Conservation (phyloP, 2,797 vertebrate genomes). For the Falco concolor region DNA sequence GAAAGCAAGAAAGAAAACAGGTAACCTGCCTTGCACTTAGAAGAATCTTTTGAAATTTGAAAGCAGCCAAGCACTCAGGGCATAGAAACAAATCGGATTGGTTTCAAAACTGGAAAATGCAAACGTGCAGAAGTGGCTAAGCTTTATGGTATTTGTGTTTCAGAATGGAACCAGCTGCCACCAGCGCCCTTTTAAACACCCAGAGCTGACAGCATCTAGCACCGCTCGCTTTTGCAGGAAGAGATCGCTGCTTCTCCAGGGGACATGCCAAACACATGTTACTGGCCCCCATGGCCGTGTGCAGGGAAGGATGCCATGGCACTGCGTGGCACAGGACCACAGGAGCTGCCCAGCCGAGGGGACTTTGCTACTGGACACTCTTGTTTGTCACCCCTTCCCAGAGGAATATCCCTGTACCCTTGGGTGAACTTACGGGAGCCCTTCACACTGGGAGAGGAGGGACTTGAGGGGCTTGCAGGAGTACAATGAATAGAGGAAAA, state of each 20-base stretch:
- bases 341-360: neutral
- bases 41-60: neutral
- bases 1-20: neutral
- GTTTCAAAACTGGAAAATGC: neutral
- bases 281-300: fast-evolving
- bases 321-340: neutral
- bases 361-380: neutral
- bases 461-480: neutral
- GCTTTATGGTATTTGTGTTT: neutral
- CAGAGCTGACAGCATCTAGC: neutral
- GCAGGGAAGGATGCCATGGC: fast-evolving
- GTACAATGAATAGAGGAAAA: neutral
- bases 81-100: neutral
- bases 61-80: neutral
- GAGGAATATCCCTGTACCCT: fast-evolving
- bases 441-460: neutral
- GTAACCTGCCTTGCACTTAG: neutral
- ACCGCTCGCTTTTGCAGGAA: neutral
- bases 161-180: neutral
- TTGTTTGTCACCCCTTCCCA: neutral
- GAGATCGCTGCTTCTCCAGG: neutral
- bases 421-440: neutral
- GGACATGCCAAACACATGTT: fast-evolving
- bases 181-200: neutral
- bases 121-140: neutral